A percentile compares a stretch with the other conserved stretches of the same genome.
phyloP scores from a whole-genome alignment of 2,888 invertebrate species.

The Eupelmus urozonus region DNA sequence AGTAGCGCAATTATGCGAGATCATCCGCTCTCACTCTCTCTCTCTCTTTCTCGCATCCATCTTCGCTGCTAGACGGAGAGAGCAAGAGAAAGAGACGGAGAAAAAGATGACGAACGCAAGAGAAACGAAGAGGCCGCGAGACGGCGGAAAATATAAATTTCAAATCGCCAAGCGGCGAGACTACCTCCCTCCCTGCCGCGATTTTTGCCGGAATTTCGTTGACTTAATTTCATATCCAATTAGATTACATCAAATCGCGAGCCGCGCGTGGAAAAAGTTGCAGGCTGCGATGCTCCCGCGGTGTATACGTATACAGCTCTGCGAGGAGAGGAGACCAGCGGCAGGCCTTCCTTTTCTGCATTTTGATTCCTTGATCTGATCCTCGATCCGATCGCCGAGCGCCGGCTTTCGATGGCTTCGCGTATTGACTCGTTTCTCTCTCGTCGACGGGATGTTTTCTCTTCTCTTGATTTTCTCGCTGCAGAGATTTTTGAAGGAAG shows the following conservation, averaged over 20 bases:
- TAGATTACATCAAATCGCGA: slow-evolving; percentile 69
- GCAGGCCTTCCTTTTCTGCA: slow-evolving; percentile 49
- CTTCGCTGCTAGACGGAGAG: slow-evolving; percentile 12
- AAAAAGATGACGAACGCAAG: slow-evolving; percentile 57
- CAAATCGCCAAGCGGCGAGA: slow-evolving; percentile 56
- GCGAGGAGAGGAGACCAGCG: too few species aligned
- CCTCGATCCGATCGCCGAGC: slow-evolving; percentile 43
- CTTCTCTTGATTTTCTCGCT: background rate
- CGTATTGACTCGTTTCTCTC: slow-evolving; percentile 40
- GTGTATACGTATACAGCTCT: too few species aligned
- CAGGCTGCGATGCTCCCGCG: slow-evolving; percentile 59
- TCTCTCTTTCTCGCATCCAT: slow-evolving; percentile 9
- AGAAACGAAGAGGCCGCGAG: slow-evolving; percentile 48
- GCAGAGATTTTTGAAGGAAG: slow-evolving; percentile 11
- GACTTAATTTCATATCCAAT: slow-evolving; percentile 76
- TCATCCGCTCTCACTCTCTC: slow-evolving; percentile 44
- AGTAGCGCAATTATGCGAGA: slow-evolving; percentile 58
- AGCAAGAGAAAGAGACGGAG: slow-evolving; percentile 53
- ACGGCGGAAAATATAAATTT: slow-evolving; percentile 60
- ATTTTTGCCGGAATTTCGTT: slow-evolving; percentile 74
- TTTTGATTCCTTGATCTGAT: slow-evolving; percentile 57
- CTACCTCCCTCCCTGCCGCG: slow-evolving; percentile 55
- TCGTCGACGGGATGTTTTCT: background rate
- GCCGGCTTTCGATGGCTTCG: slow-evolving; percentile 1
- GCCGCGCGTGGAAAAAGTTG: slow-evolving; percentile 67